phyloP scores from a whole-genome alignment of 1,140 invertebrate species.

The Drosophila willistoni region DNA sequence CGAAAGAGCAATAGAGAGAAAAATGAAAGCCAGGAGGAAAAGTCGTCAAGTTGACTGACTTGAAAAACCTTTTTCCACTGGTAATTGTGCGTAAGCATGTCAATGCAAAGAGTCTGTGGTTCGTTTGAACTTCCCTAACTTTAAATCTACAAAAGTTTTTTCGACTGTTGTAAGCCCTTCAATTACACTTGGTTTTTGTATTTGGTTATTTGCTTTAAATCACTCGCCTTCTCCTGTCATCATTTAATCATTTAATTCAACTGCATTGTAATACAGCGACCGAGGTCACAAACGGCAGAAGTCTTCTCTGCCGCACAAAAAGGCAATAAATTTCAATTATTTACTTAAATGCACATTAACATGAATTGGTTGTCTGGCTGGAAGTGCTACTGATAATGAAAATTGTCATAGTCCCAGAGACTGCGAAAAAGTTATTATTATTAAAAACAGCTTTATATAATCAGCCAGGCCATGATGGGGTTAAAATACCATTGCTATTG shows the following conservation, averaged over 20 bases:
- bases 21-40: constrained; percentile 25
- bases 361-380: constrained; percentile 42
- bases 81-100: constrained; percentile 46
- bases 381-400: constrained; percentile 26
- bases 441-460: constrained; percentile 15
- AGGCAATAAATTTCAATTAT: constrained; percentile 75
- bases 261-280: constrained; percentile 35
- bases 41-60: constrained; percentile 33
- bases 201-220: constrained; percentile 41
- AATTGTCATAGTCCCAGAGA: constrained; percentile 22
- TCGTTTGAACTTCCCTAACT: background rate
- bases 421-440: constrained; percentile 18
- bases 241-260: constrained; percentile 56
- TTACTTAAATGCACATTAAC: constrained; percentile 69
- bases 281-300: background rate
- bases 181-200: constrained; percentile 13
- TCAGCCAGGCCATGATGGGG: background rate
- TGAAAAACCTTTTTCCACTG: constrained; percentile 29
- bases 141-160: constrained; percentile 29
- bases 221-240: constrained; percentile 44
- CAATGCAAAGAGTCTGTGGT: constrained; percentile 14
- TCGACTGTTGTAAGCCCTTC: background rate
- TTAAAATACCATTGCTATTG: constrained; percentile 1
- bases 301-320: constrained; percentile 12
- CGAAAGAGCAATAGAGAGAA: background rate